Base-by-base conservation (phyloP, 2,888 invertebrate species). In the Achlya flavicornis region DNA sequence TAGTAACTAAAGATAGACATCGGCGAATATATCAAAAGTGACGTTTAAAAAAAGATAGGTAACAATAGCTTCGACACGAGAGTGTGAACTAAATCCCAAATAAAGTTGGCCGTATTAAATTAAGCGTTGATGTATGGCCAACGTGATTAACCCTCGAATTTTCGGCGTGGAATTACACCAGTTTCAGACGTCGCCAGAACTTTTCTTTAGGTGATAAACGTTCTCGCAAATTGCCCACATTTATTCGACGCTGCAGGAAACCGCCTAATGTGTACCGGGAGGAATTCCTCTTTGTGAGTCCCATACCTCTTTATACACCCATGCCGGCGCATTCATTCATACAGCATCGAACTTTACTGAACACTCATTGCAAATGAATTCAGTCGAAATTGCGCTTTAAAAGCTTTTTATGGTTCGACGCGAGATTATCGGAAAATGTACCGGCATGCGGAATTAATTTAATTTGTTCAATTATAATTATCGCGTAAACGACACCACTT, bases 181-280 rank as follows among this genome's bases (percentile, higher is more conserved):
- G 90, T 89, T 89, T 83, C 84, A 85, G 83, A 84, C 88, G 89
- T 88, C 89, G 84, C 86, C 86, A 83, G 88, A 90, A 91, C 91
- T 90, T 92, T 92, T 92, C 90, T 91, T 90, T 90, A 87, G 86
- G 91, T 91, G 91, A 92, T 91, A 90, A 91, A 91, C 90, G 91
- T 78, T 87, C 86, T 88, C 89, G 83, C 90, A 92, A 91, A 92
- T 92, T 90, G 87, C 90, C 84, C 84, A 85, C 91, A 91, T 91
- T 92, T 91, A 89, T 90, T 86, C 82, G 83, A 81, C 81, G 84
- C 85, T 80, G 83, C 80, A 84, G 88, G 81, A 84, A 90, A 84
- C 86, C 85, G 81, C 83, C 76, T 90, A 90, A 91, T 91, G 87
- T 86, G 83, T 74, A 82, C 78, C 73, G 80, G 72, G 76, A 78